phyloP scores from a whole-genome alignment of 2,797 vertebrate species.

The Tarsius wallacei region DNA sequence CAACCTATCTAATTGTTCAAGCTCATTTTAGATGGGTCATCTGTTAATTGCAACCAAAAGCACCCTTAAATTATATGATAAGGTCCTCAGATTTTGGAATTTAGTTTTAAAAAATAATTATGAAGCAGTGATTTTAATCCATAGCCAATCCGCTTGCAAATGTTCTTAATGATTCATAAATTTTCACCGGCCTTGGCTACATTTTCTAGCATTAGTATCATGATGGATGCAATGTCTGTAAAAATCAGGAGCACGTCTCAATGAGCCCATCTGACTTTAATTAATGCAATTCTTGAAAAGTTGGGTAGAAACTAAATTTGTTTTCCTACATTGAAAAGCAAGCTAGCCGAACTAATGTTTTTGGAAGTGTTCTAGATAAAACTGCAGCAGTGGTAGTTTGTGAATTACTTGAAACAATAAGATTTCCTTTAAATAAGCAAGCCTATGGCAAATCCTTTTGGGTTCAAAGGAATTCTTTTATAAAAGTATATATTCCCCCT shows the following conservation, averaged over 20 bases:
- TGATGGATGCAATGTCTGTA: conserved; percentile 30
- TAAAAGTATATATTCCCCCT: conserved; percentile 55
- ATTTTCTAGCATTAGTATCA: conserved; percentile 22
- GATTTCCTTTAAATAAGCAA: conserved; percentile 62
- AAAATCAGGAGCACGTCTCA: conserved; percentile 40
- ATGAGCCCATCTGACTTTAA: conserved; percentile 61
- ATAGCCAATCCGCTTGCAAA: conserved; percentile 11
- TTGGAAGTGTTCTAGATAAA: conserved; percentile 43
- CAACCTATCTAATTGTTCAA: neutral
- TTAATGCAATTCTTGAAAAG: conserved; percentile 72
- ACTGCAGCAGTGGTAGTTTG: neutral
- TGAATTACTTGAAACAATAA: conserved; percentile 60
- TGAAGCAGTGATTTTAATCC: conserved; percentile 18
- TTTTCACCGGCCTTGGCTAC: conserved; percentile 53
- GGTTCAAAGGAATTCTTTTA: conserved; percentile 62
- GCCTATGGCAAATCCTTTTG: conserved; percentile 35
- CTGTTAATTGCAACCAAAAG: conserved; percentile 7
- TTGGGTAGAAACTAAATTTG: conserved; percentile 18
- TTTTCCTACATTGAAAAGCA: conserved; percentile 47
- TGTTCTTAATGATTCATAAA: conserved; percentile 31
- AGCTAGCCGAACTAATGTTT: conserved; percentile 42
- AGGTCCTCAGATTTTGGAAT: conserved; percentile 6
- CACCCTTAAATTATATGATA: conserved; percentile 53
- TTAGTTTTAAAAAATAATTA: conserved; percentile 4
- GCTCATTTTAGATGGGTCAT: neutral